Evolutionary conservation across 2,113 vertebrate genomes (phyloP), one percentile per base, ranked within the genome.

Genomic region (Bostrychus sinensis): DNA sequence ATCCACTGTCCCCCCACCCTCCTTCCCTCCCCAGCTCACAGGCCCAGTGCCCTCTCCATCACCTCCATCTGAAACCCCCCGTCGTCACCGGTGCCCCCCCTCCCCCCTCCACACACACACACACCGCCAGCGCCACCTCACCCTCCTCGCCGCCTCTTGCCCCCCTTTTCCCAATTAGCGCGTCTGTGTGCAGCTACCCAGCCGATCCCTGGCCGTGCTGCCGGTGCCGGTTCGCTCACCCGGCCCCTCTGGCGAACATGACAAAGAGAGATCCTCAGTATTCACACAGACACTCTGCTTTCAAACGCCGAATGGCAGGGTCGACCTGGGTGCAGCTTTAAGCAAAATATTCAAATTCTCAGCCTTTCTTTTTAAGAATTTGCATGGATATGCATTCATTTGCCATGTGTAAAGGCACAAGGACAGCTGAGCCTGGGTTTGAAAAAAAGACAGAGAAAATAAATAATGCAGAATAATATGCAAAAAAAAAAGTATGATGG

Each of bases 301-400:
- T 87, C 85, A 86, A 87, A 86, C 85, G 81, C 79, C 76, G 86
- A 89, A 82, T 88, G 89, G 89, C 85, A 82, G 86, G 89, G 86
- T 90, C 86, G 86, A 85, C 87, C 85, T 83, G 82, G 86, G 88
- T 83, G 89, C 85, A 83, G 87, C 89, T 89, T 86, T 90, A 86
- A 90, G 89, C 88, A 82, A 88, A 88, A 90, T 90, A 90, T 90
- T 89, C 88, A 90, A 88, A 90, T 90, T 89, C 50, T 75, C 76
- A 77, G 82, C 72, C 85, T 86, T 81, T 89, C 85, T 87, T 87
- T 89, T 89, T 80, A 83, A 83, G 79, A 89, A 90, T 90, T 89
- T 88, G 89, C 89, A 90, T 90, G 89, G 89, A 90, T 90, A 89
- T 90, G 89, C 89, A 90, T 90, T 90, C 86, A 89, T 90, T 90